Evolutionary conservation across 2,888 invertebrate species (phyloP).

Genomic region (Chloroclysta siterata): DNA sequence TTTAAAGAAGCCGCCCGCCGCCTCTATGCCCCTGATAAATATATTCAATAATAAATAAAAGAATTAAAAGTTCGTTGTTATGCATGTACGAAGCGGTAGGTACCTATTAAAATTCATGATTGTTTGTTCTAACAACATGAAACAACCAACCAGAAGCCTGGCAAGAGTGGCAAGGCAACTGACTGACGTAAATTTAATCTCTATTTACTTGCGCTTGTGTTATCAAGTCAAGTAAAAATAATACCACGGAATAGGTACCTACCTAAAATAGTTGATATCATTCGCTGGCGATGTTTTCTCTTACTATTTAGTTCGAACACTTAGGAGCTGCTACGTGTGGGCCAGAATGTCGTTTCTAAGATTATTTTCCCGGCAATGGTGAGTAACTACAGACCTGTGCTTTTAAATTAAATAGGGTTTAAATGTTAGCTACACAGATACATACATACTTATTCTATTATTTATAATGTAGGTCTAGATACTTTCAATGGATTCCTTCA

Average conservation of each 20-base stretch:
- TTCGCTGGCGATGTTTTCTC: background rate
- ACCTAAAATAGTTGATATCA: conserved; percentile 13
- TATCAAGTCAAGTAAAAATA: conserved; percentile 46
- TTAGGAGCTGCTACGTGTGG: conserved; percentile 7
- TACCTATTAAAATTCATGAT: conserved; percentile 21
- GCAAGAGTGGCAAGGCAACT: conserved; percentile 29
- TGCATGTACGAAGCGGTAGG: too few relatives aligned
- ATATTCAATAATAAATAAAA: too few relatives aligned
- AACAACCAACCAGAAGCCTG: conserved; percentile 44
- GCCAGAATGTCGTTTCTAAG: conserved; percentile 66
- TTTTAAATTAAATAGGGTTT: too few relatives aligned
- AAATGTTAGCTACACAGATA: background rate
- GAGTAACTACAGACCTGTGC: conserved; percentile 46
- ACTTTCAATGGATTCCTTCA: background rate
- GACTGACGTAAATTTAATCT: conserved; percentile 55
- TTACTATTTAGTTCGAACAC: background rate
- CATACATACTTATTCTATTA: background rate
- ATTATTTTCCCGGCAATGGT: conserved; percentile 65
- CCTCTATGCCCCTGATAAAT: too few relatives aligned
- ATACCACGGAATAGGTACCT: conserved; percentile 31
- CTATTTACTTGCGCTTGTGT: conserved; percentile 24
- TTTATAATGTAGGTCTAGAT: background rate
- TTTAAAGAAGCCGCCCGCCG: too few relatives aligned
- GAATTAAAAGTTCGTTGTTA: too few relatives aligned
- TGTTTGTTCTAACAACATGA: conserved; percentile 28